Percentiles rank a stretch among this genome's conserved stretches.
These are phyloP conservation scores for Therioaphis trifolii DNA, from an alignment of 2,888 invertebrate genomes.

Conservation along the genomic window DNA sequence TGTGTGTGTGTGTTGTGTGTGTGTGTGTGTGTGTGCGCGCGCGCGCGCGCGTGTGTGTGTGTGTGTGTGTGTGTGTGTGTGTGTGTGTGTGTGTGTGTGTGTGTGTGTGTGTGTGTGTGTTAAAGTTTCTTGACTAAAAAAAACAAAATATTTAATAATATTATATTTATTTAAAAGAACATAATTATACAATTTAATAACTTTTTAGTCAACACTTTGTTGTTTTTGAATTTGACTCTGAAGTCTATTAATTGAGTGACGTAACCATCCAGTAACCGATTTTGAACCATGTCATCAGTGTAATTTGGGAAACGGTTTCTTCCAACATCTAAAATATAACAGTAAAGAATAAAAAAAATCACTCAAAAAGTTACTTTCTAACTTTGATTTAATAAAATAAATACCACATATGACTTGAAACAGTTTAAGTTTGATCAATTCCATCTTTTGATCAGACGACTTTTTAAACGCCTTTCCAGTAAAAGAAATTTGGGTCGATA, in stretches of 20 bases:
- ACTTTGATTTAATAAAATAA: neutral
- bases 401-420: conserved; percentile 12
- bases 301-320: neutral
- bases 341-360: neutral
- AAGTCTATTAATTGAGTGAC: neutral
- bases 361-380: neutral
- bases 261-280: neutral
- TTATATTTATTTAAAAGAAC: neutral
- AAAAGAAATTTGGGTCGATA: conserved; percentile 1
- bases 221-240: neutral
- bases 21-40: too few relatives aligned
- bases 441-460: neutral
- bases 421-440: conserved; percentile 3
- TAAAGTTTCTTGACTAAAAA: neutral
- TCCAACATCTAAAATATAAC: conserved; percentile 11
- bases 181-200: too few relatives aligned
- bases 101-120: neutral
- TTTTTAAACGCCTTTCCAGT: conserved; percentile 10
- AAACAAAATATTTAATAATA: too few relatives aligned
- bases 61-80: too few relatives aligned
- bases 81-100: too few relatives aligned
- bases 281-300: neutral
- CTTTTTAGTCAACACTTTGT: neutral
- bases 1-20: too few relatives aligned
- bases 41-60: too few relatives aligned